A percentile compares a stretch with the other conserved stretches of the same genome.
These are phyloP conservation scores for Melanostoma mellinum DNA, from an alignment of 2,888 invertebrate species.

Conservation along the genomic window DNA sequence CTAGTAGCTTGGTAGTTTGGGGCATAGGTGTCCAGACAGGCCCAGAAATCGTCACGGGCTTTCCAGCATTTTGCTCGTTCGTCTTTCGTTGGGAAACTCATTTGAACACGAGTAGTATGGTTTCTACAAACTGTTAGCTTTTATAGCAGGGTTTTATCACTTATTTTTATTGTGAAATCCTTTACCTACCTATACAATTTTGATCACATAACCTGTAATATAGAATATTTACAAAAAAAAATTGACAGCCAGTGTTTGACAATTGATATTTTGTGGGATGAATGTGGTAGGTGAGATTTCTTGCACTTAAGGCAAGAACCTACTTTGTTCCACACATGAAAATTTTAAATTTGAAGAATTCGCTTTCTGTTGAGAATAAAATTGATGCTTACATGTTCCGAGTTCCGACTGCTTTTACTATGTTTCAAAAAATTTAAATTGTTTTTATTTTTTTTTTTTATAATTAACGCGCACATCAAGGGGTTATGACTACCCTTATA, in stretches of 20 bases:
- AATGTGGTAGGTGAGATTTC: not conserved
- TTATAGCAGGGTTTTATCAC: not conserved
- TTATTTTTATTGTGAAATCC: not conserved
- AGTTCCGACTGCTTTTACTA: no score
- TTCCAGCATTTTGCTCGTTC: constrained; percentile 92
- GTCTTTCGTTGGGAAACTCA: constrained; percentile 92
- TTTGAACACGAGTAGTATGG: constrained; percentile 77
- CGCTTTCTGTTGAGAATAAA: no score
- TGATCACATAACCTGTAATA: constrained; percentile 64
- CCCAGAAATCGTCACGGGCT: constrained; percentile 93
- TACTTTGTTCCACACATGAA: no score
- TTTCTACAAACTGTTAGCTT: no score
- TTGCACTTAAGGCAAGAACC: not conserved
- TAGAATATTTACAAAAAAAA: constrained; percentile 17
- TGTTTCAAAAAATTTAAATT: no score
- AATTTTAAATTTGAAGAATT: no score
- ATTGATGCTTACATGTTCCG: no score
- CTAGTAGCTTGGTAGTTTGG: constrained; percentile 82
- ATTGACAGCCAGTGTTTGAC: constrained; percentile 11
- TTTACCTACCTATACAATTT: constrained; percentile 22
- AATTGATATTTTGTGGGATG: constrained; percentile 19
- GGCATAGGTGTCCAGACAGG: constrained; percentile 89
- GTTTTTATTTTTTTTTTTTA: no score
- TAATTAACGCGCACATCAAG: no score
- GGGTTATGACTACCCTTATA: no score